phyloP scores from a whole-genome alignment of 2,888 invertebrate genomes.

The Gymnoscelis rufifasciata region DNA sequence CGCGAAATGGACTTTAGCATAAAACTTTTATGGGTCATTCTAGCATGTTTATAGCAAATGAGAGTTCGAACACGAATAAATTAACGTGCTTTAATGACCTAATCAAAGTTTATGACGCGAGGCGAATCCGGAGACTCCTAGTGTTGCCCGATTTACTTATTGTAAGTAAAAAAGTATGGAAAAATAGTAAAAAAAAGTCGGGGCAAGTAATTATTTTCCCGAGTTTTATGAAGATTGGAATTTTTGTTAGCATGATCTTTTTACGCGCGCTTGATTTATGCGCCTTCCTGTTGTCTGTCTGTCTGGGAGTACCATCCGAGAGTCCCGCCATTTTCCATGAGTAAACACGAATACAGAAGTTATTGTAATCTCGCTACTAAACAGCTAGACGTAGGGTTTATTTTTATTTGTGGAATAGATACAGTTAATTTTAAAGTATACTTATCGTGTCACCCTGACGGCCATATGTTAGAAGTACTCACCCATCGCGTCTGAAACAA shows the following conservation, averaged over 20 bases:
- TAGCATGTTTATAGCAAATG: conserved; percentile 60
- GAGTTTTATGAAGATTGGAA: conserved; percentile 77
- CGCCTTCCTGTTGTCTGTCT: conserved; percentile 48
- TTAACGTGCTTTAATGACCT: conserved; percentile 77
- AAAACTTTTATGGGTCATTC: conserved; percentile 54
- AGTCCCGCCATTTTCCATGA: conserved; percentile 4
- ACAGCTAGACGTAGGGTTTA: background rate
- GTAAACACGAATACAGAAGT: background rate
- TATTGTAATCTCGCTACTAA: background rate
- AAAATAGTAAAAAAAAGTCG: conserved; percentile 34
- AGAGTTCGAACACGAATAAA: conserved; percentile 73
- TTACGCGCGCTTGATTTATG: conserved; percentile 69
- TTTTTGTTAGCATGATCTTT: conserved; percentile 60
- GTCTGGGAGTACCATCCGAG: conserved; percentile 6
- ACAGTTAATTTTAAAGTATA: background rate
- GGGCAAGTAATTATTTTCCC: conserved; percentile 64
- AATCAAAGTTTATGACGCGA: conserved; percentile 79
- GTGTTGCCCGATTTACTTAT: conserved; percentile 77
- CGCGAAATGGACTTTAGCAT: conserved; percentile 41
- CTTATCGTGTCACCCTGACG: conserved; percentile 46
- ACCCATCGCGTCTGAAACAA: conserved; percentile 91
- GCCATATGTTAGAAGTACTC: conserved; percentile 64
- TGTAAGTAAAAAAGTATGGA: conserved; percentile 41
- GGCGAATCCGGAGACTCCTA: conserved; percentile 76
- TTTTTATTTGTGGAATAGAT: background rate